Evolutionary conservation across 1,140 invertebrate genomes (phyloP), one percentile per base, ranked within the genome.

Genomic region (Propsilocerus akamusi): DNA sequence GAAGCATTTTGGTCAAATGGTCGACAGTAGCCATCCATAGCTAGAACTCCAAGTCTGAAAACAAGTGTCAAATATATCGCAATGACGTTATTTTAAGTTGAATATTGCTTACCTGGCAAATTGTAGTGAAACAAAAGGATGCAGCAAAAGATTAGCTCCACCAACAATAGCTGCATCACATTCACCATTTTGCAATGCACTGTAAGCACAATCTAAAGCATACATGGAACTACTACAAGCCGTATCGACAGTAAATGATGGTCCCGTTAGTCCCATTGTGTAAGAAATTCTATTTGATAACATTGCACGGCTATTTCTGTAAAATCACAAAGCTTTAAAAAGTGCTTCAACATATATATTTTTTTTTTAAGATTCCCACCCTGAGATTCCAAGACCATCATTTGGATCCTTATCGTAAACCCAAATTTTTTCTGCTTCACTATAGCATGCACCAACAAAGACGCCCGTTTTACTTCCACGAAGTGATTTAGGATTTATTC

Each of bases 111-210:
- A 75, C 72, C 71, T 65, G 32, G 77, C 70, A 65, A 93, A 93
- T 63, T 94, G 86, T 10, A 93, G 63, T 3, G 88, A 81, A 0
- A 85, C 77, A 48, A 79, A 80, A 1, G 92, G 90, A 66, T 89
- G 86, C n/a, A 96, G 67, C 54, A 80, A 80, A 4, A 96, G 63
- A 63, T 86, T 89, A 3, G 76, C 68, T 8, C 87, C 90, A 6
- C 81, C 88, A 4, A 97, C 88, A 47, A 97, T 77, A 3, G 91
- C 91, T 11, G 78, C 74, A 51, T 96, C 90, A 61, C 87, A 91
- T 48, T 80, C 70, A 1, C 86, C 88, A 41, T 74, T 72, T 26
- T 74, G 68, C 1, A 97, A 80, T 1, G 80, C 75, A 50, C 72
- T 71, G 53, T 86, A 82, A 5, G 89, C 92, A 55, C 87, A 77